Conservation (phyloP, 1,140 invertebrate genomes). For the Dendroctonus ponderosae region DNA sequence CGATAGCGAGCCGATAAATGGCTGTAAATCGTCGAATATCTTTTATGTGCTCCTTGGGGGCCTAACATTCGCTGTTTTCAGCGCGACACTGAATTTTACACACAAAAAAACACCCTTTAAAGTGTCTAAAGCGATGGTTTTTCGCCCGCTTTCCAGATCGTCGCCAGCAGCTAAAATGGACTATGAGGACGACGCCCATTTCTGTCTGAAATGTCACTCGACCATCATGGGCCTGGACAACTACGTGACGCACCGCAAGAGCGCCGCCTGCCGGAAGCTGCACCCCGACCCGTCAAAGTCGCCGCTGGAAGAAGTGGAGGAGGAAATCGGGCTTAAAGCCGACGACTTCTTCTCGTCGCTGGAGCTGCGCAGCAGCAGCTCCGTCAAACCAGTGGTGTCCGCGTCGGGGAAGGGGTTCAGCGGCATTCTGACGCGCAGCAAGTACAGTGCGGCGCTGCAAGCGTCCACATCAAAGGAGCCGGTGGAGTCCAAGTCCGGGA, state of each 20-base stretch:
- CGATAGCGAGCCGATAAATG: slow-evolving; percentile 24
- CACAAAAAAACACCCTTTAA: no score
- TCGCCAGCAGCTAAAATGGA: slow-evolving; percentile 43
- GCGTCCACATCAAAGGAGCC: slow-evolving; percentile 45
- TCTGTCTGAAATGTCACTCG: slow-evolving; percentile 80
- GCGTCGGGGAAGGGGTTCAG: slow-evolving; percentile 50
- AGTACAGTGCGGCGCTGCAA: slow-evolving; percentile 50
- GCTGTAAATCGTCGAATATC: slow-evolving; percentile 30
- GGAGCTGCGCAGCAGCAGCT: slow-evolving; percentile 81
- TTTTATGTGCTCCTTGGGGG: slow-evolving; percentile 9
- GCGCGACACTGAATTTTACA: no score
- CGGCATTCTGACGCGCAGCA: slow-evolving; percentile 52
- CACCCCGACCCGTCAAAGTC: neutral
- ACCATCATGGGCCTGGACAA: slow-evolving; percentile 75
- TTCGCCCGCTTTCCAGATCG: no score
- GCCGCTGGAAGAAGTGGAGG: neutral
- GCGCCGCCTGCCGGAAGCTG: slow-evolving; percentile 54
- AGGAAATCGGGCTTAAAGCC: slow-evolving; percentile 63
- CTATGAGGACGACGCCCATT: slow-evolving; percentile 75
- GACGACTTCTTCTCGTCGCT: slow-evolving; percentile 84
- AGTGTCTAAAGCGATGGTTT: no score
- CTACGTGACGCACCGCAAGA: slow-evolving; percentile 78
- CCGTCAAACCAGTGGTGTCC: slow-evolving; percentile 50
- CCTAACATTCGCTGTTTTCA: no score
- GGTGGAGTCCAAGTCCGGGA: slow-evolving; percentile 51